A percentile compares a stretch with the other conserved stretches of the same genome.
Evolutionary conservation across 2,888 invertebrate species (phyloP).

Genomic region (Metacarcinus magister): DNA sequence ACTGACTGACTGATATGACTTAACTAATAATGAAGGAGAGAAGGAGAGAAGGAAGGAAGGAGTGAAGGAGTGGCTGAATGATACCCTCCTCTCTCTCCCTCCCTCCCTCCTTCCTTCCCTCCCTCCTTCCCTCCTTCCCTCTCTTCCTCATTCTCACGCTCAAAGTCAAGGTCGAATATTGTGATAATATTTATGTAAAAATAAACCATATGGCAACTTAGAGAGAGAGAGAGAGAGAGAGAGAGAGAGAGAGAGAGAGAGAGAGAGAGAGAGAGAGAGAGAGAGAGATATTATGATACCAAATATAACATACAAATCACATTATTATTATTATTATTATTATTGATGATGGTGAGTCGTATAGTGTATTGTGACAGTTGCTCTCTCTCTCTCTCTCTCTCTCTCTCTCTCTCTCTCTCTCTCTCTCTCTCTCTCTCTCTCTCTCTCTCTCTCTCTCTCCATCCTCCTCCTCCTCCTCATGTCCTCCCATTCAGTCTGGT

Average conservation of each 20-base stretch:
- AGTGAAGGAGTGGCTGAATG: too few species aligned
- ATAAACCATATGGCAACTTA: too few species aligned
- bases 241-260: too few species aligned
- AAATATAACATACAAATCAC: not conserved
- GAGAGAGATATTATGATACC: not conserved
- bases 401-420: not conserved
- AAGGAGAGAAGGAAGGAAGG: too few species aligned
- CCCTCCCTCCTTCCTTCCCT: not conserved
- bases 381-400: not conserved
- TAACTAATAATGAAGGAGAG: too few species aligned
- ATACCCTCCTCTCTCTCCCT: constrained; percentile 51
- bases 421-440: not conserved
- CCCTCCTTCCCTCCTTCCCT: constrained; percentile 42
- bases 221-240: too few species aligned
- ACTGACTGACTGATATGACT: too few species aligned
- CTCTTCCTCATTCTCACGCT: not conserved
- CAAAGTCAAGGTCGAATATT: not conserved
- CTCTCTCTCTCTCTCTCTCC: not conserved
- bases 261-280: too few species aligned
- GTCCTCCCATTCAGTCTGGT: not conserved
- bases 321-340: not conserved
- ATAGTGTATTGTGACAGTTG: too few species aligned
- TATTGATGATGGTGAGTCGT: not conserved
- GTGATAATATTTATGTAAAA: not conserved
- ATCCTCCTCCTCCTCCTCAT: not conserved